Evolutionary conservation across 2,797 vertebrate species (phyloP).

Genomic region (Danio kyathit): DNA sequence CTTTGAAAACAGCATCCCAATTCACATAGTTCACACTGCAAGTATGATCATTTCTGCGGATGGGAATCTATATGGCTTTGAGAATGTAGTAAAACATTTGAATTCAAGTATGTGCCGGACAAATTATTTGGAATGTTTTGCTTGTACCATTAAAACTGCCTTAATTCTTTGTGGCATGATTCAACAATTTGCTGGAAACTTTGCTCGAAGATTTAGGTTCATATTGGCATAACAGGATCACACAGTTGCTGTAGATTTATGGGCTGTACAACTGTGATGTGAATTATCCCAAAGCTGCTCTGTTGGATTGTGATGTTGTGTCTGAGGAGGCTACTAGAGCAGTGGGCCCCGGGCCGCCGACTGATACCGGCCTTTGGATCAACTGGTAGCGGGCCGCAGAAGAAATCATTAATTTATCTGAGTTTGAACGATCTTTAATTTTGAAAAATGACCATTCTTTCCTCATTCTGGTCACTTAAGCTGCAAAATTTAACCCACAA

Average conservation of each 20-base stretch:
- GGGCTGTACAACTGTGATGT: background rate
- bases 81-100: background rate
- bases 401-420: too few species aligned
- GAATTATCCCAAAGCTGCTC: background rate
- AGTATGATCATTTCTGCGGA: background rate
- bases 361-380: too few species aligned
- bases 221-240: too few species aligned
- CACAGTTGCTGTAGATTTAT: background rate
- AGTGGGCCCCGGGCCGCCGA: too few species aligned
- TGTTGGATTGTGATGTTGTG: too few species aligned
- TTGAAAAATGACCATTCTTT: too few species aligned
- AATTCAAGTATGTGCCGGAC: background rate
- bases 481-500: too few species aligned
- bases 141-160: background rate
- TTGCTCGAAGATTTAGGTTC: background rate
- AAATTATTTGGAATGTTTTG: too few species aligned
- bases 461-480: too few species aligned
- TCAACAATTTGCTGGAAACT: background rate
- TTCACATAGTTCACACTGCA: background rate
- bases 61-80: background rate
- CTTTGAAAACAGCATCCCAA: conserved; percentile 1
- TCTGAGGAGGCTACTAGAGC: too few species aligned
- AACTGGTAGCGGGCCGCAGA: too few species aligned
- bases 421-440: too few species aligned
- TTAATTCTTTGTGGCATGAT: background rate